Evolutionary conservation across 1,140 invertebrate genomes (phyloP).

Genomic region (Muscidifurax raptorellus): DNA sequence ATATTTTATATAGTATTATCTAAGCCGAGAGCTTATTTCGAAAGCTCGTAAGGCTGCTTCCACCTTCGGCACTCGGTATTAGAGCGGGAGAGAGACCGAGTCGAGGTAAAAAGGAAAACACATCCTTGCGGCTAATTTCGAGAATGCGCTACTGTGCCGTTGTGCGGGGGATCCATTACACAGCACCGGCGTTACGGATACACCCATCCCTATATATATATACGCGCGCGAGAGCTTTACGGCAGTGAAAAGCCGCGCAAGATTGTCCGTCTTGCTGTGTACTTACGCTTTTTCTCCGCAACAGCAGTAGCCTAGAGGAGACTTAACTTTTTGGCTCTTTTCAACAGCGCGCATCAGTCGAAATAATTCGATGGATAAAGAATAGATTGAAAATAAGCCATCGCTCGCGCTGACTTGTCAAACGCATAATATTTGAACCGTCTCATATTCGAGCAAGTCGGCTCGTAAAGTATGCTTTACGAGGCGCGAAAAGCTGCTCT

Average conservation of each 20-base stretch:
- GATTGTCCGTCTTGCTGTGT: neutral
- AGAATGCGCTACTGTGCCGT: neutral
- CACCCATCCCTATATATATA: neutral
- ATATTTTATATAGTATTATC: no score
- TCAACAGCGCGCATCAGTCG: no score
- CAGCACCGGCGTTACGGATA: neutral
- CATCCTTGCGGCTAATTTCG: neutral
- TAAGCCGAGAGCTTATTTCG: neutral
- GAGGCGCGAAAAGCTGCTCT: neutral
- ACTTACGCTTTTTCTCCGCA: neutral
- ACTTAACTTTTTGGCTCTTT: no score
- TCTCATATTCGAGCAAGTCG: conserved; percentile 20
- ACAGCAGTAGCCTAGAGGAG: no score
- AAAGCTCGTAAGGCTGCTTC: neutral
- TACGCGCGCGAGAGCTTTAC: neutral
- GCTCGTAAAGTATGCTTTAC: neutral
- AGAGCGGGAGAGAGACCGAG: neutral
- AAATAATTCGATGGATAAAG: no score
- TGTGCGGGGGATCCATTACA: neutral
- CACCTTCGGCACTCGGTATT: no score
- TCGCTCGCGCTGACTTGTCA: no score
- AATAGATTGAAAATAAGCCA: no score
- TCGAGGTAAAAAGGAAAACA: neutral
- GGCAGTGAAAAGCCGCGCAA: neutral
- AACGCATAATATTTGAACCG: no score